Percentiles rank a stretch among this genome's conserved stretches.
These are phyloP conservation scores for Pelmatolapia mariae DNA, from an alignment of 2,113 vertebrate genomes.

Conservation along the genomic window DNA sequence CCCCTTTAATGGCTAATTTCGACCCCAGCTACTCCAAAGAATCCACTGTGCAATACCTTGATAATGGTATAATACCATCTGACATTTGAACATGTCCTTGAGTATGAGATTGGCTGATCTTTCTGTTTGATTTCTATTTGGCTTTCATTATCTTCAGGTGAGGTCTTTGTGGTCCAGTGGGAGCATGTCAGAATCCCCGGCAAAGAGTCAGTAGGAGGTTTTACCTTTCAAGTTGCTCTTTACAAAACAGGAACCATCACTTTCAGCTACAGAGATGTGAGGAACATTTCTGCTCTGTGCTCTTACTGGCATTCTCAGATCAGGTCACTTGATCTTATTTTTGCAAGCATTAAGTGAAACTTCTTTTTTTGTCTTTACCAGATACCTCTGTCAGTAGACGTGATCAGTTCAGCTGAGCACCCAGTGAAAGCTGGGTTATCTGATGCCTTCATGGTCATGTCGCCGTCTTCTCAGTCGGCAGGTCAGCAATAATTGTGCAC, in stretches of 20 bases:
- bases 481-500: slow-evolving; percentile 65
- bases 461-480: slow-evolving; percentile 66
- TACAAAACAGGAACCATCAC: slow-evolving; percentile 81
- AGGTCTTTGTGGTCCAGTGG: slow-evolving; percentile 92
- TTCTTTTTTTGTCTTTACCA: slow-evolving; percentile 24
- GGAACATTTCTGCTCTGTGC: neutral
- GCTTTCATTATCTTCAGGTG: slow-evolving; percentile 67
- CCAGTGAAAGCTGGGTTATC: slow-evolving; percentile 89
- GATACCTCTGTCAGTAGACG: slow-evolving; percentile 81
- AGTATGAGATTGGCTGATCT: neutral
- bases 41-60: slow-evolving; percentile 83
- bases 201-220: slow-evolving; percentile 79
- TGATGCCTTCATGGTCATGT: slow-evolving; percentile 87
- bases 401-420: slow-evolving; percentile 82
- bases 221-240: slow-evolving; percentile 90
- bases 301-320: neutral
- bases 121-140: neutral
- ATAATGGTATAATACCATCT: slow-evolving; percentile 75
- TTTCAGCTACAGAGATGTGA: slow-evolving; percentile 89
- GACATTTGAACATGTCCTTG: neutral
- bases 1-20: slow-evolving; percentile 94
- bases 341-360: neutral
- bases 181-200: slow-evolving; percentile 84
- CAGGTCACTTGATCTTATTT: neutral
- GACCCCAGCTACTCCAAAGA: slow-evolving; percentile 85